These are phyloP conservation scores for Lepilemur ruficaudatus DNA, from an alignment of 2,797 vertebrate species.

Conservation along the genomic window DNA sequence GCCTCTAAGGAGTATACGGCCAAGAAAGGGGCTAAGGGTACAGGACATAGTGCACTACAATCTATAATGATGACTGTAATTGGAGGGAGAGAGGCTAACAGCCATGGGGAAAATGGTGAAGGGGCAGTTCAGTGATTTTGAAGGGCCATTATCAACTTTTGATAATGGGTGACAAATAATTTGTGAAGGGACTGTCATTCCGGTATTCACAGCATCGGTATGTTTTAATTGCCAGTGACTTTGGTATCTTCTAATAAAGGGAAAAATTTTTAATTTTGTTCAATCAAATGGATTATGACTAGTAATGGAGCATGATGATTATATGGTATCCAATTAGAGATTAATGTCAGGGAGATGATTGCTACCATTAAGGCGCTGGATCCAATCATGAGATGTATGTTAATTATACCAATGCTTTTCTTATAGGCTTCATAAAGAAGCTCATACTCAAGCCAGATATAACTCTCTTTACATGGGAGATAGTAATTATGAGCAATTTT, in stretches of 20 bases:
- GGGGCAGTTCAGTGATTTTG: background rate
- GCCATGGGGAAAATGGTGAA: background rate
- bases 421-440: background rate
- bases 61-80: background rate
- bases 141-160: background rate
- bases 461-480: background rate
- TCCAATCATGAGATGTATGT: background rate
- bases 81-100: background rate
- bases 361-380: slow-evolving; percentile 11
- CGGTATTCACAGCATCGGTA: background rate
- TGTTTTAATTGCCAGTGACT: slow-evolving; percentile 21
- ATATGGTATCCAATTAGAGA: slow-evolving; percentile 33
- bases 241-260: background rate
- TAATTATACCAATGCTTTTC: slow-evolving; percentile 9
- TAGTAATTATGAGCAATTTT: background rate
- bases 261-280: background rate
- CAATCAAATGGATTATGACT: background rate
- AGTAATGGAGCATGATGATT: slow-evolving; percentile 39
- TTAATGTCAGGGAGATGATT: slow-evolving; percentile 50
- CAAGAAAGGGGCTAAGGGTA: background rate
- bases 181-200: background rate
- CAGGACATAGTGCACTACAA: background rate
- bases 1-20: background rate
- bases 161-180: background rate
- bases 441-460: background rate